phyloP scores from a whole-genome alignment of 1,140 invertebrate genomes.

The Spodoptera frugiperda region DNA sequence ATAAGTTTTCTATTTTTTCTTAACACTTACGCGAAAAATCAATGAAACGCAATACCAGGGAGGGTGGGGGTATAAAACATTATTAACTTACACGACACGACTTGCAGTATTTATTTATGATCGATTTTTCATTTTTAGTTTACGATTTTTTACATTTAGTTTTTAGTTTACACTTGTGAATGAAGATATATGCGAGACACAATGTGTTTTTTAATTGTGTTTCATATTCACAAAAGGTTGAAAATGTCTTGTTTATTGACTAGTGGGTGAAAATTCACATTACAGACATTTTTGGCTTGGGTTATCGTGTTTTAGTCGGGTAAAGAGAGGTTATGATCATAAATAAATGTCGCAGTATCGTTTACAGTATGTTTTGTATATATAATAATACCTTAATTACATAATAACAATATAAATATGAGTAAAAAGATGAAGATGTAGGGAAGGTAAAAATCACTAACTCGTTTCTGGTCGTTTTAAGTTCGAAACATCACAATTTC shows the following conservation, averaged over 20 bases:
- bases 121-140: not conserved
- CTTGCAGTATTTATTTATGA: not conserved
- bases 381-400: conserved; percentile 35
- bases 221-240: no score
- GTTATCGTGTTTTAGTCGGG: not conserved
- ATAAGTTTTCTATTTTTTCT: conserved; percentile 31
- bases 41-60: conserved; percentile 37
- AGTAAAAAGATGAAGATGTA: conserved; percentile 35
- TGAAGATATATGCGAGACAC: no score
- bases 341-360: not conserved
- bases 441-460: conserved; percentile 47
- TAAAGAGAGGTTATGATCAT: not conserved
- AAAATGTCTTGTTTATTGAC: no score
- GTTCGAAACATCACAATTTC: conserved; percentile 42
- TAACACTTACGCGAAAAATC: conserved; percentile 33
- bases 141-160: not conserved
- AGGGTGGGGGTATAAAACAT: conserved; percentile 41
- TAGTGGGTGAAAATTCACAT: not conserved
- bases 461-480: conserved; percentile 44
- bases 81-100: conserved; percentile 43
- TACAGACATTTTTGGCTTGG: not conserved
- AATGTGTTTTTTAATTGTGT: not conserved
- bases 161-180: no score
- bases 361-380: conserved; percentile 38
- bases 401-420: conserved; percentile 42